A percentile compares a stretch with the other conserved stretches of the same genome.
Conservation (phyloP, 2,113 vertebrate genomes). For the Colistium nudipinnis region DNA sequence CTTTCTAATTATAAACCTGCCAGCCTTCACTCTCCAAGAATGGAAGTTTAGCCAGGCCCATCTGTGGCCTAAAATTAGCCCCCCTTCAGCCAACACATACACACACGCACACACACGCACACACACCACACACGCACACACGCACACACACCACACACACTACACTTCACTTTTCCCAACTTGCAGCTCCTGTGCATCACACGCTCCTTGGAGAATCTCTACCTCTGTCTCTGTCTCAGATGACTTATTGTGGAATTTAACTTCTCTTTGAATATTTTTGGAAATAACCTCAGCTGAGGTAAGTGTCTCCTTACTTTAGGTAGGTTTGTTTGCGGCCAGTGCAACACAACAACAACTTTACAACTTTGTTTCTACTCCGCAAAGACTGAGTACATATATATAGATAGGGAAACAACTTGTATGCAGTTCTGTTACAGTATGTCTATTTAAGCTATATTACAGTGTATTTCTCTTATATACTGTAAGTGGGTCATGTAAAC, state of each 20-base stretch:
- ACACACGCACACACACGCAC: conserved; percentile 28
- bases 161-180: conserved; percentile 42
- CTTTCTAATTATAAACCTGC: conserved; percentile 89
- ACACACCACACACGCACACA: conserved; percentile 17
- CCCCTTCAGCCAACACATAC: conserved; percentile 31
- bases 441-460: not conserved
- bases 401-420: not conserved
- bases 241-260: conserved; percentile 27
- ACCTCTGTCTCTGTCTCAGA: conserved; percentile 12
- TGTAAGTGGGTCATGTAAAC: not conserved
- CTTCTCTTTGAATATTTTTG: conserved; percentile 7
- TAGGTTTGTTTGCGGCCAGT: not conserved
- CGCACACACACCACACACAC: conserved; percentile 22
- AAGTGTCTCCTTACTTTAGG: conserved; percentile 16
- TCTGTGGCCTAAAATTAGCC: conserved; percentile 89
- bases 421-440: too few relatives aligned
- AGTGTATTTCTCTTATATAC: not conserved
- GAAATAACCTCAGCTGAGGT: conserved; percentile 36
- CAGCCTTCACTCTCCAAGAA: conserved; percentile 85
- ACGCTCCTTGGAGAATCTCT: conserved; percentile 26
- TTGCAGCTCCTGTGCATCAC: conserved; percentile 48
- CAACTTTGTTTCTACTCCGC: not conserved
- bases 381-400: not conserved
- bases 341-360: not conserved
- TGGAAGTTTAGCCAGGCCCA: conserved; percentile 88